phyloP scores from a whole-genome alignment of 2,113 vertebrate species.

The Phodopus roborovskii region DNA sequence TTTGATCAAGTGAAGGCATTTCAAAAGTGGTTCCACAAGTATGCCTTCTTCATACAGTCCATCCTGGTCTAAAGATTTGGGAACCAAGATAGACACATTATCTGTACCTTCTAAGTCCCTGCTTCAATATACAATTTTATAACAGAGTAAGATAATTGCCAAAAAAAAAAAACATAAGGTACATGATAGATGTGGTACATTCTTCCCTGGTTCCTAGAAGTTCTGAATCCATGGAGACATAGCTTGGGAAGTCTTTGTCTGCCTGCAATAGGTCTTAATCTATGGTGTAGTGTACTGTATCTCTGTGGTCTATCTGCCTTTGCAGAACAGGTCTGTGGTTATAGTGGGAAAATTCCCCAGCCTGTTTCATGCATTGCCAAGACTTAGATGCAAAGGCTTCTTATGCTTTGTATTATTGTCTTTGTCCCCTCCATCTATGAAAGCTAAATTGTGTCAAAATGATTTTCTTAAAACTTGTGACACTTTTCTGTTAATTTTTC shows the following conservation, averaged over 20 bases:
- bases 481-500: background rate
- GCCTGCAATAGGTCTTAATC: too few species aligned
- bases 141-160: background rate
- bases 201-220: background rate
- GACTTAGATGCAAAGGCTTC: background rate
- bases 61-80: background rate
- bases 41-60: background rate
- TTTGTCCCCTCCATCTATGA: background rate
- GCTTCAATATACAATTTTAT: background rate
- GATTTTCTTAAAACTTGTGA: background rate
- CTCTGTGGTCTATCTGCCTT: background rate
- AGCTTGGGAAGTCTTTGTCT: background rate
- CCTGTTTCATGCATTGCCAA: background rate
- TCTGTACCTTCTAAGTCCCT: background rate
- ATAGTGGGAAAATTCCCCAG: background rate
- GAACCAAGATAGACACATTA: background rate
- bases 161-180: background rate
- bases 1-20: background rate
- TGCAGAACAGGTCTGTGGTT: background rate
- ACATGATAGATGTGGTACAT: background rate
- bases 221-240: background rate
- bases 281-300: background rate
- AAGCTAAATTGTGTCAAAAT: background rate
- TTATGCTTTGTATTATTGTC: background rate
- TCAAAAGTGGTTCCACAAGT: fast-evolving